Evolutionary conservation across 2,888 invertebrate species (phyloP), one percentile per base, ranked within the genome.

Genomic region (Rhyacophila evoluta): DNA sequence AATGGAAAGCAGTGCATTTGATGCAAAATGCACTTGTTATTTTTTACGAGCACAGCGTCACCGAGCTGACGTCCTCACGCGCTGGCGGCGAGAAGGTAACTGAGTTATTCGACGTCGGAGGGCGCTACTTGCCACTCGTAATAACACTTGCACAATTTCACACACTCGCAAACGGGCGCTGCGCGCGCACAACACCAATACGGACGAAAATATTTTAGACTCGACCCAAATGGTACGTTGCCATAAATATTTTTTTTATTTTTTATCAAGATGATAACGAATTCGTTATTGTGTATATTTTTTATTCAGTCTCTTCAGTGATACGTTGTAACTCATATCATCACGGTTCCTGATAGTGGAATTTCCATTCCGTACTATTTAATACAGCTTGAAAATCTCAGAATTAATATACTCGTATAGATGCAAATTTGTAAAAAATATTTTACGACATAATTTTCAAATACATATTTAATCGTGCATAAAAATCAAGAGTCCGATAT

Each of bases 61-160:
- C 41, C 41, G 38, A 68, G 37, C 27, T 19, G 55, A 72, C 79
- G 38, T 25, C 77, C 77, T 69, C 55, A 67, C 79, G 39, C 79
- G 71, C 79, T 77, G 77, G 74, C 79, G 75, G 74, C 77, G 73
- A 77, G 41, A 72, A 77, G 77, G 74, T 77, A 77, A 79, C 79
- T 79, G 74, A 72, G n/a, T 37, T 29, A 12, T 74, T 71, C 28
- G 74, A 11, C 79, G 79, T 27, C 15, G 70, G 79, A 72, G 76
- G 79, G 79, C 79, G 79, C 77, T 77, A 25, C 72, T 69, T 77
- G 76, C 41, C 37, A 29, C 39, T 55, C 10, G 55, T 25, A 25
- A 55, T 55, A 55, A 55, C 38, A 69, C 74, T 72, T 74, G 68
- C 78, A 78, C 78, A 70, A 74, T 74, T 67, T 70, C 69, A 69